Evolutionary conservation across 1,140 invertebrate species (phyloP), one percentile per base, ranked within the genome.

Genomic region (Megalonaias nervosa): DNA sequence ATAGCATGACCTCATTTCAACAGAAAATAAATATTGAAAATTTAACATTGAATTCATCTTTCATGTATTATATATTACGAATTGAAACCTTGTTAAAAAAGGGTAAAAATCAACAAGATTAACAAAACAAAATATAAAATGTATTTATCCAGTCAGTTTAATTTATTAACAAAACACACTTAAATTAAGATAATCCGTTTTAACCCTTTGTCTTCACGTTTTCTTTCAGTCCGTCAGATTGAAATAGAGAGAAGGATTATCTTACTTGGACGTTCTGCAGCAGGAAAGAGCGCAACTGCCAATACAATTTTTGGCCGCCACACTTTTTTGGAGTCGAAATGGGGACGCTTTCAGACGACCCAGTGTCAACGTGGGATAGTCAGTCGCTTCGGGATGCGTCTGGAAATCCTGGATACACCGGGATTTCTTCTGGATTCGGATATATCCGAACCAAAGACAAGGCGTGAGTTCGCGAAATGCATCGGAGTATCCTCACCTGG

Each of bases 401-500:
- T 78, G 15, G 71, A 78, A n/a, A 78, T 78, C 64, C 17, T 78
- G 15, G 76, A 78, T 55, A 78, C 76, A 1, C 76, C 76, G 19
- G 76, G 76, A 48, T 73, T 74, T 58, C 67, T 78, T n/a, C 66
- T 78, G 12, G 76, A 78, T 56, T 57, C 71, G 9, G 76, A 78
- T 56, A 72, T 78, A 14, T 73, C 68, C 21, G 55, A 12, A 13
- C 76, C 71, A 13, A 78, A 78, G 67, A 67, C 74, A 17, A 78
- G 69, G 59, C 70, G 76, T 56, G 76, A 78, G 58, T 78, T 78
- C 55, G 71, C 76, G 19, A 78, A 78, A 67, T 68, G 38, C 11
- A 78, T 78, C 19, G 76, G 76, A 21, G 62, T 78, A 61, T 73
- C 61, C 15, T 78, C 76, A n/a, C 76, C 76, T 21, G 76, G 76